Percentiles rank a stretch among this genome's conserved stretches.
Conservation (phyloP, 2,797 vertebrate genomes). For the Thalassophryne amazonica region DNA sequence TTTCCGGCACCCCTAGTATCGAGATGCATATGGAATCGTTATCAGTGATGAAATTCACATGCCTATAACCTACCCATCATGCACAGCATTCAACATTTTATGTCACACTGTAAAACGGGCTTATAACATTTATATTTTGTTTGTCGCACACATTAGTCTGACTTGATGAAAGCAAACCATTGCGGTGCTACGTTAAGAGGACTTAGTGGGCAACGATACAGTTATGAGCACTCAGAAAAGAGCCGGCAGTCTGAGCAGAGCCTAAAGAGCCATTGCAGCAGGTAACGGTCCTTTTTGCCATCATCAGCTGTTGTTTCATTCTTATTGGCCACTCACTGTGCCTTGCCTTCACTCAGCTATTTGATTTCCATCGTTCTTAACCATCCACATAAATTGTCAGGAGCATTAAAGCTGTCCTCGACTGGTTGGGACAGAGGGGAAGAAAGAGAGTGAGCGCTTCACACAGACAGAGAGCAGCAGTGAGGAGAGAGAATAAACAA, state of each 20-base stretch:
- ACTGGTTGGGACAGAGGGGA: slow-evolving; percentile 56
- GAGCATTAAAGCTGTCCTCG: slow-evolving; percentile 83
- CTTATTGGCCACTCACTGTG: slow-evolving; percentile 75
- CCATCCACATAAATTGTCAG: slow-evolving; percentile 80
- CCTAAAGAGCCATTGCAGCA: slow-evolving; percentile 69
- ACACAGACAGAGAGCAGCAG: slow-evolving; percentile 59
- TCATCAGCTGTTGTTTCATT: slow-evolving; percentile 78
- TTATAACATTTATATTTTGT: slow-evolving; percentile 52
- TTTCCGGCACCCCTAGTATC: too few species aligned
- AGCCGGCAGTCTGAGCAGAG: slow-evolving; percentile 57
- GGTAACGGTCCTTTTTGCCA: slow-evolving; percentile 74
- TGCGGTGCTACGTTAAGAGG: slow-evolving; percentile 60
- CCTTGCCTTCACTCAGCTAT: slow-evolving; percentile 79
- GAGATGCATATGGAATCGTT: too few species aligned
- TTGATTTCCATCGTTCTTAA: slow-evolving; percentile 80
- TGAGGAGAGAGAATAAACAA: slow-evolving; percentile 78
- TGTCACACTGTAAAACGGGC: slow-evolving; percentile 25
- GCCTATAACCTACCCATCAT: neutral
- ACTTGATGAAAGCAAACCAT: slow-evolving; percentile 66
- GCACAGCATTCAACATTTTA: slow-evolving; percentile 33
- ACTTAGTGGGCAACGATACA: slow-evolving; percentile 53
- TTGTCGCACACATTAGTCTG: slow-evolving; percentile 50
- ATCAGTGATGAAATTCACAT: too few species aligned
- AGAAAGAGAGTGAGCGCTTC: slow-evolving; percentile 58
- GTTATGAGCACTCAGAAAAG: slow-evolving; percentile 70